These are phyloP conservation scores for Pecten maximus DNA, from an alignment of 2,888 invertebrate genomes.

Conservation along the genomic window DNA sequence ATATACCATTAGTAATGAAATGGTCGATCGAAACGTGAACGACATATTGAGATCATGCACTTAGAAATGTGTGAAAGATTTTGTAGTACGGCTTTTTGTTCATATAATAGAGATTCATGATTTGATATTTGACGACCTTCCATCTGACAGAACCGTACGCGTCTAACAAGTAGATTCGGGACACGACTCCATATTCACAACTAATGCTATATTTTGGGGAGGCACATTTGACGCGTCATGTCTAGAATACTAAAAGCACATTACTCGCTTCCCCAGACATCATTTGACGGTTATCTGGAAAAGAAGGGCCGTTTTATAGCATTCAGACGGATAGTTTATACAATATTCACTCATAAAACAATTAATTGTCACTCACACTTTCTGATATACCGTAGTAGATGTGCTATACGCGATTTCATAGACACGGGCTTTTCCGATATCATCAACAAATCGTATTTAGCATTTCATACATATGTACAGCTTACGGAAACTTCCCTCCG, in stretches of 20 bases:
- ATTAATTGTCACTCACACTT: not conserved
- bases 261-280: not conserved
- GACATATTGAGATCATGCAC: no score
- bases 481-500: not conserved
- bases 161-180: not conserved
- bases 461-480: not conserved
- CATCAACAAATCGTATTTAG: no score
- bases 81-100: no score
- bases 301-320: not conserved
- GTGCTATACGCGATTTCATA: no score
- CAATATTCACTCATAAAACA: not conserved
- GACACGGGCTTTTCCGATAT: no score
- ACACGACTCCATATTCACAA: not conserved
- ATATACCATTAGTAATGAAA: no score
- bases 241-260: not conserved
- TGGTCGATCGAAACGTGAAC: no score
- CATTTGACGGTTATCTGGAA: not conserved
- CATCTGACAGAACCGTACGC: no score
- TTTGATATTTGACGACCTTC: no score
- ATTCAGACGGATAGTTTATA: not conserved
- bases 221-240: not conserved
- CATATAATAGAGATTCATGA: no score
- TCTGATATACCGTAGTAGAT: not conserved
- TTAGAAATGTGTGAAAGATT: no score
- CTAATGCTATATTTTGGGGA: not conserved